Evolutionary conservation across 1,140 invertebrate genomes (phyloP), one percentile per base, ranked within the genome.

Genomic region (Eriocheir sinensis): DNA sequence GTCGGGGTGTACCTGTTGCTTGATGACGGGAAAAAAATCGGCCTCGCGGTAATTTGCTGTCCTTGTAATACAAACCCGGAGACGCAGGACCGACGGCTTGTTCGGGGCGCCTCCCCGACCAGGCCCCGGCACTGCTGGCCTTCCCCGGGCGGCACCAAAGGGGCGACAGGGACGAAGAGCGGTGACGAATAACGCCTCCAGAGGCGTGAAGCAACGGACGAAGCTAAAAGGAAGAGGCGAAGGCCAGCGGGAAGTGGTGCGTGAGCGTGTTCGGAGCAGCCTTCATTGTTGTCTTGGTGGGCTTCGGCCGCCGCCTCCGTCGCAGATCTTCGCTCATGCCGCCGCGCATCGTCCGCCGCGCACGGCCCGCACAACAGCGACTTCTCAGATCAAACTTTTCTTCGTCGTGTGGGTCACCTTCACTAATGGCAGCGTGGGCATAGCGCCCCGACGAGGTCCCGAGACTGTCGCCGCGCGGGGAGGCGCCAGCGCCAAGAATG

Each of bases 261-360:
- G 85, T 93, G 92, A 93, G 92, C 44, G 44, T 53, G 41, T 27
- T 34, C 85, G 15, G 53, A 89, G 92, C 85, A 93, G 48, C 92
- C 83, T 89, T 93, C 92, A 93, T 89, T 93, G 92, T 93, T 93
- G 92, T 88, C 34, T 93, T 93, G 44, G 44, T 85, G 80, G 92
- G 38, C 44, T 60, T 86, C 85, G 85, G 36, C 92, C 85, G 44
- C 44, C 83, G 85, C 83, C 72, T 81, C 6, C 27, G 60, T 44
- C 36, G 88, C 8, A n/a, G 36, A 12, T 34, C 15, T 91, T 92
- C 91, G 81, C 91, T 92, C 91, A 85, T n/a, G 30, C 79, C 89
- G 34, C 36, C 48, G 41, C 89, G 34, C 89, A 91, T 81, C 91
- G 41, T 90, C 53, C 53, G 27, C 90, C 32, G 32, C 53, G 38